Base-by-base conservation (phyloP, 2,113 vertebrate genomes). In the Erythrocercus mccallii region DNA sequence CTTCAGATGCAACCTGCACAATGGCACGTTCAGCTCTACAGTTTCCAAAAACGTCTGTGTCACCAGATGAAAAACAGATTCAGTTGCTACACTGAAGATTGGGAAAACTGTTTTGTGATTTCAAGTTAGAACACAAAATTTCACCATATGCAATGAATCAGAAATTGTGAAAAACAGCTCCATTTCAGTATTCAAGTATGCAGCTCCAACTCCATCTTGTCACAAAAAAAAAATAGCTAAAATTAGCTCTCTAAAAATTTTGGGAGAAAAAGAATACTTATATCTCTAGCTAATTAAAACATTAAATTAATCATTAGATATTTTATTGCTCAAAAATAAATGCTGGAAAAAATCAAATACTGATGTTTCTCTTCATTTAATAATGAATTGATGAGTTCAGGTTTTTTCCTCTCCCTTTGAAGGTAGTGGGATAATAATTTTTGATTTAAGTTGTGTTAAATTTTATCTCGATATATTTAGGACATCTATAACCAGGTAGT, bases 191-290 rank as follows among this genome's bases (percentile, higher is more conserved):
- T 56, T 81, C 14, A 35, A 51, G 3, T 11, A 14, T 7, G 15
- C 31, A 57, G 45, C 19, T 60, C 37, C 28, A 64, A 51, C 6
- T 64, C 11, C 18, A 77, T 20, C 12, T 38, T 25, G 7, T 64
- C 10, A 23, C 10, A 23, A 64, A 79, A 69, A 77, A 62, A 22
- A 3, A 54, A 57, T 16, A 31, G 19, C 6, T 27, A 57, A 80
- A 81, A 88, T 60, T 33, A 83, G 2, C 2, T 50, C 5, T 50
- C 64, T 17, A 80, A 25, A 68, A 80, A 68, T 17, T 1, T 18
- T 2, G 7, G 5, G 5, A 2, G 4, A 0, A 37, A n/a, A 53
- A n/a, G 6, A 27, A 42, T 47, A n/a, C 6, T 4, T 70, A 2
- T 19, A 35, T 22, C 4, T 88, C 10, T 19, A 65, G 7, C 3